Conservation (phyloP, 2,113 vertebrate genomes). For the Peucedramus taeniatus region DNA sequence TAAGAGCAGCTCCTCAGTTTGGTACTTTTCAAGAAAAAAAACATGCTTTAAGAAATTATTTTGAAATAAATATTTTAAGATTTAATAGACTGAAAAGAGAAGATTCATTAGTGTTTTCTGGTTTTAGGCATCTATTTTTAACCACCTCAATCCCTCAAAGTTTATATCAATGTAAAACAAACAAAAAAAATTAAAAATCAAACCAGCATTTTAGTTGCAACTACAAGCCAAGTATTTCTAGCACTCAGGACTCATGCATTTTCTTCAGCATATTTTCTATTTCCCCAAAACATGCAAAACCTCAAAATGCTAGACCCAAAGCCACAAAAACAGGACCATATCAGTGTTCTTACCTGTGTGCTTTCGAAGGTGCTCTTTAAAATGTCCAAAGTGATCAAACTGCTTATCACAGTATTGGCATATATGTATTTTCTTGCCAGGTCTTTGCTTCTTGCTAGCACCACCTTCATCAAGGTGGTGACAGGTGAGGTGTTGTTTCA, state of each 20-base stretch:
- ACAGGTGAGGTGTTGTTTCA: conserved; percentile 91
- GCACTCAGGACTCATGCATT: background rate
- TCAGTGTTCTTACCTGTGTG: conserved; percentile 83
- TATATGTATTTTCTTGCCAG: conserved; percentile 92
- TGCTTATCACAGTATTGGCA: conserved; percentile 96
- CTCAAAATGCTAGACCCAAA: background rate
- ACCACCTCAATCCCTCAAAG: background rate
- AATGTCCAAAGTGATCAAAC: conserved; percentile 97
- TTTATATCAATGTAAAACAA: background rate
- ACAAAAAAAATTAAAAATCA: background rate
- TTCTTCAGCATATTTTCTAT: background rate
- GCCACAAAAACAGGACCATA: background rate
- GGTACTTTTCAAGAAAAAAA: background rate
- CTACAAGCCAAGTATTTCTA: background rate
- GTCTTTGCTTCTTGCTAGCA: conserved; percentile 83
- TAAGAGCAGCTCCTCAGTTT: background rate
- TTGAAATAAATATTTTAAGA: background rate
- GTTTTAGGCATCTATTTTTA: background rate
- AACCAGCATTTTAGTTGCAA: background rate
- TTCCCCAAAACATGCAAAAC: background rate
- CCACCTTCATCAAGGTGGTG: conserved; percentile 90
- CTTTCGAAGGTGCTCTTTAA: conserved; percentile 95
- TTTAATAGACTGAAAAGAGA: background rate
- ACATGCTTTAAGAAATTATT: background rate
- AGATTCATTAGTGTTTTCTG: background rate